These are phyloP conservation scores for Natator depressus DNA, from an alignment of 2,113 vertebrate species.

Conservation along the genomic window DNA sequence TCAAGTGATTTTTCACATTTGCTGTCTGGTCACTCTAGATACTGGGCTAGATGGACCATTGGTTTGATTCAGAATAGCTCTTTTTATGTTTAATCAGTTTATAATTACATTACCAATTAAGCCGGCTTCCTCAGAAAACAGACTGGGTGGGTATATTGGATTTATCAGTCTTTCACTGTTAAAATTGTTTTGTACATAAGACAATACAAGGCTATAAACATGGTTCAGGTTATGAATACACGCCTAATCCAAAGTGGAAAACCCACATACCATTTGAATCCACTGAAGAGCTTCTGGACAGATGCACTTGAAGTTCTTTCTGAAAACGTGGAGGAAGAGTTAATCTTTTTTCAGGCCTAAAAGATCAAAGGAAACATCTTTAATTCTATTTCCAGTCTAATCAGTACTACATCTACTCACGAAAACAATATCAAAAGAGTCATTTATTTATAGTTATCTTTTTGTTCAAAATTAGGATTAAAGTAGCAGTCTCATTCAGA, in stretches of 20 bases:
- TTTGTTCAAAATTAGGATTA: not conserved
- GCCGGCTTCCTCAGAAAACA: not conserved
- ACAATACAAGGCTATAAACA: not conserved
- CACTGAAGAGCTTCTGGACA: constrained; percentile 40
- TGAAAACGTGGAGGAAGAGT: constrained; percentile 60
- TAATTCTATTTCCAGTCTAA: not conserved
- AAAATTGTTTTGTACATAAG: not conserved
- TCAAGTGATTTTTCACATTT: no score
- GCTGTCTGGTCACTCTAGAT: no score
- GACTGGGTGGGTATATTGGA: not conserved
- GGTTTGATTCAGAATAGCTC: not conserved
- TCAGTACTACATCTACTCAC: not conserved
- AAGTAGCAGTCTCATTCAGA: not conserved
- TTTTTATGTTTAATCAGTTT: not conserved
- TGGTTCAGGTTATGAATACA: not conserved
- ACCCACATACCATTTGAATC: constrained; percentile 71
- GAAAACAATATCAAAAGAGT: not conserved
- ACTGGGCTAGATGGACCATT: no score
- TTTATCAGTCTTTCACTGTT: not conserved
- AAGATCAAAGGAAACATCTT: not conserved
- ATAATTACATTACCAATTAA: not conserved
- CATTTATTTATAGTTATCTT: not conserved
- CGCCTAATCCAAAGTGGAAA: not conserved
- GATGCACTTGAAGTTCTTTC: constrained; percentile 58
- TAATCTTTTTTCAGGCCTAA: constrained; percentile 72